Base-by-base conservation (phyloP, 2,888 invertebrate genomes). In the Loripinus fragilis region DNA sequence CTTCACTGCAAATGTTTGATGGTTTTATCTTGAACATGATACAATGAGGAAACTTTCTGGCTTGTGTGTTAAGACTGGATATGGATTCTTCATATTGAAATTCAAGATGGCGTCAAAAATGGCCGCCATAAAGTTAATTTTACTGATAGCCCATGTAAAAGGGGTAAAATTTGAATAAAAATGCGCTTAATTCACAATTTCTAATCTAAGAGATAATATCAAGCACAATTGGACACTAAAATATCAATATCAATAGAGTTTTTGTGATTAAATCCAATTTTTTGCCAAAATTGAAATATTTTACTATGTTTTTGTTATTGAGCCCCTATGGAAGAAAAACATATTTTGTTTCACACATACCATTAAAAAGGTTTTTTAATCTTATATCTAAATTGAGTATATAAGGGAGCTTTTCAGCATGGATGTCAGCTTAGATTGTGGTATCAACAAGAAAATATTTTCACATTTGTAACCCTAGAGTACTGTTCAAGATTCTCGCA, bases 71-170 rank as follows among this genome's bases (percentile, higher is more conserved):
- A 50, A 50, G 50, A 17, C 20, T n/a, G 50, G n/a, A 50, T 50
- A 5, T 12, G 50, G 50, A 50, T 50, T 50, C 50, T 50, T 50
- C n/a, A 23, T n/a, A 5, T 15, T n/a, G n/a, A 50, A 50, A 50
- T 50, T 23, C 50, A 50, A 50, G 50, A 50, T 50, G 50, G 50
- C 50, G 50, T 15, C 50, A 12, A 50, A 50, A 20, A 50, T 50
- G 50, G 50, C 50, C 50, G 50, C 8, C 50, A 50, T 17, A 50
- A 50, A n/a, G 23, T 50, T 5, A 23, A 12, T n/a, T 50, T 50
- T 50, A 12, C n/a, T 50, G n/a, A n/a, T n/a, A 20, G 10, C n/a
- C n/a, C 50, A 50, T 50, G 17, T n/a, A n/a, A 50, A 50, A 50
- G 17, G 50, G 5, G 5, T 23, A 12, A 23, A n/a, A 50, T 20